Conservation (phyloP, 53 echinoderm and acorn worm species). For the Glandiceps talaboti region DNA sequence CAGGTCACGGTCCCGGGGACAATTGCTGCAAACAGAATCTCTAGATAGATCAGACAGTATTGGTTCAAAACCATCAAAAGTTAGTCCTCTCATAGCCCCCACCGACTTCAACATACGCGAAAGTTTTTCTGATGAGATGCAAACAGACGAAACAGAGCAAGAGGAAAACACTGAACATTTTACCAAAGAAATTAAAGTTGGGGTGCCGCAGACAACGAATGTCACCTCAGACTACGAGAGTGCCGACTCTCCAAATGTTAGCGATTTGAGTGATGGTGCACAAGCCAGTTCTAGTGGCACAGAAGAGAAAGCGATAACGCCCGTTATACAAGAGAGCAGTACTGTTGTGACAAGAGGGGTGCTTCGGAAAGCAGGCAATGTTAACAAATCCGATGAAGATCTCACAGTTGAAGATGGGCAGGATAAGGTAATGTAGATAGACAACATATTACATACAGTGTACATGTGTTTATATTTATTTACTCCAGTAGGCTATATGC, state of each 20-base stretch:
- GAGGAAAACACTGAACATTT: background rate
- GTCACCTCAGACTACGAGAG: background rate
- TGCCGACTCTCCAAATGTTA: background rate
- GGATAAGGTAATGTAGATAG: no score
- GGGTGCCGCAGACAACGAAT: background rate
- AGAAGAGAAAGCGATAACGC: background rate
- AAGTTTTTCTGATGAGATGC: background rate
- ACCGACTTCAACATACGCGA: background rate
- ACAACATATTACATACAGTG: no score
- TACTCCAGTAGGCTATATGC: no score
- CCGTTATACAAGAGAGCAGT: background rate
- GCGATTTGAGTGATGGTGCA: background rate
- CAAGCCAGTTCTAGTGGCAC: background rate
- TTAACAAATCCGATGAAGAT: background rate
- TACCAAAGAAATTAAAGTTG: background rate
- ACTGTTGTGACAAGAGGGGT: background rate
- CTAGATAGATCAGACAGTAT: background rate
- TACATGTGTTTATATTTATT: no score
- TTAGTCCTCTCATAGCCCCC: background rate
- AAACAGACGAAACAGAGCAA: background rate
- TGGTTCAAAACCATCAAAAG: background rate
- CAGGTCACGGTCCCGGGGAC: conserved; percentile 42
- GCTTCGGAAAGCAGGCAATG: background rate
- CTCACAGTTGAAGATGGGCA: background rate
- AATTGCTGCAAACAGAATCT: conserved; percentile 18